These are phyloP conservation scores for Bucorvus abyssinicus DNA, from an alignment of 2,797 vertebrate species.

Conservation along the genomic window DNA sequence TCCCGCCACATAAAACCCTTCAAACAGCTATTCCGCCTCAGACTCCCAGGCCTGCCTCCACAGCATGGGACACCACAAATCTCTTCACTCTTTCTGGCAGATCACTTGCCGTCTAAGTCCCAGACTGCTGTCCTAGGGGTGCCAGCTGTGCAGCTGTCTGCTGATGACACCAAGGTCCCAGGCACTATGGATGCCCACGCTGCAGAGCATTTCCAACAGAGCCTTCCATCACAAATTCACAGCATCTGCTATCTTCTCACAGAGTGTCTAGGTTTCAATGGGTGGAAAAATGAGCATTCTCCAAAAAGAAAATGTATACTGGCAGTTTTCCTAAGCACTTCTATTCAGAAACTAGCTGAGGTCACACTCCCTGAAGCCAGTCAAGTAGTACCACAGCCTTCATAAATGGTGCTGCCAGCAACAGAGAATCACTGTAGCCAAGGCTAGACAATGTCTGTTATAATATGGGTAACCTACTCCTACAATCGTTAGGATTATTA, in stretches of 20 bases:
- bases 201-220: not conserved
- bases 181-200: accelerated
- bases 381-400: not conserved
- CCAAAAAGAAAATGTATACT: not conserved
- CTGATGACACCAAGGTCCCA: not conserved
- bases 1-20: not conserved
- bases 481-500: not conserved
- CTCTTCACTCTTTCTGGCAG: not conserved
- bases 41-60: not conserved
- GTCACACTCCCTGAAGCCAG: not conserved
- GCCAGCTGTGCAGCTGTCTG: not conserved
- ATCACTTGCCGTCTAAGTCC: not conserved
- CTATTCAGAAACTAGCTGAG: not conserved
- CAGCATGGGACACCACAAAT: not conserved
- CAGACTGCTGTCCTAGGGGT: not conserved
- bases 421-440: not conserved
- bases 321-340: not conserved
- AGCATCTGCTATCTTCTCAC: not conserved
- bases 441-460: not conserved
- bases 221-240: not conserved
- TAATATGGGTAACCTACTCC: not conserved
- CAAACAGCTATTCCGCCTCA: not conserved
- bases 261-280: not conserved
- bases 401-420: not conserved
- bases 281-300: not conserved